A percentile compares a stretch with the other conserved stretches of the same genome.
These are phyloP conservation scores for Bombus impatiens DNA, from an alignment of 1,140 invertebrate species.

Conservation along the genomic window DNA sequence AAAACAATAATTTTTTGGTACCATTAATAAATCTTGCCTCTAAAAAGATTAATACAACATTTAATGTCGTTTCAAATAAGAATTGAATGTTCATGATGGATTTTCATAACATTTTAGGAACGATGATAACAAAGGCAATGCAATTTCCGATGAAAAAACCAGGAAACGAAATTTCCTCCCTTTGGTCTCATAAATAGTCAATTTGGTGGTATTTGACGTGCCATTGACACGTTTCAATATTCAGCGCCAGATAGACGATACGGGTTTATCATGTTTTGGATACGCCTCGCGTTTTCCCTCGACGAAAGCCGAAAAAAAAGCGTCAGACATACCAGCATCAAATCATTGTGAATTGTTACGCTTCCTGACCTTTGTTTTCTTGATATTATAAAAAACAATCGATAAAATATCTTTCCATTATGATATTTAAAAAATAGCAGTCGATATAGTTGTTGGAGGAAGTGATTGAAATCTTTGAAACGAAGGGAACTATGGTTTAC, in stretches of 20 bases:
- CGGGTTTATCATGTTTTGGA: slow-evolving; percentile 16
- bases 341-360: slow-evolving; percentile 2
- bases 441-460: neutral
- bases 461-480: neutral
- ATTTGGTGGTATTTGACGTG: slow-evolving; percentile 19
- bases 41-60: neutral
- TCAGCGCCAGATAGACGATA: neutral
- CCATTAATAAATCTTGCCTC: neutral
- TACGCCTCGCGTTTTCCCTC: neutral
- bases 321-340: neutral
- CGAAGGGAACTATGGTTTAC: neutral
- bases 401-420: neutral
- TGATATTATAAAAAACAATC: neutral
- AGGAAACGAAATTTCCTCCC: slow-evolving; percentile 5
- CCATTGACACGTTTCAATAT: slow-evolving; percentile 29
- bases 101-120: neutral
- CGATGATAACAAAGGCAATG: neutral
- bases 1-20: neutral
- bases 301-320: neutral
- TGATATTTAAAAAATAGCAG: neutral
- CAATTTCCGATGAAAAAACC: slow-evolving; percentile 11
- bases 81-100: neutral
- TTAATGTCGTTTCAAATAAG: neutral
- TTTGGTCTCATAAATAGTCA: slow-evolving; percentile 32
- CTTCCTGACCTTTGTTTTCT: no score